Evolutionary conservation across 1,140 invertebrate species (phyloP), one percentile per base, ranked within the genome.

Genomic region (Calosoma granatense): DNA sequence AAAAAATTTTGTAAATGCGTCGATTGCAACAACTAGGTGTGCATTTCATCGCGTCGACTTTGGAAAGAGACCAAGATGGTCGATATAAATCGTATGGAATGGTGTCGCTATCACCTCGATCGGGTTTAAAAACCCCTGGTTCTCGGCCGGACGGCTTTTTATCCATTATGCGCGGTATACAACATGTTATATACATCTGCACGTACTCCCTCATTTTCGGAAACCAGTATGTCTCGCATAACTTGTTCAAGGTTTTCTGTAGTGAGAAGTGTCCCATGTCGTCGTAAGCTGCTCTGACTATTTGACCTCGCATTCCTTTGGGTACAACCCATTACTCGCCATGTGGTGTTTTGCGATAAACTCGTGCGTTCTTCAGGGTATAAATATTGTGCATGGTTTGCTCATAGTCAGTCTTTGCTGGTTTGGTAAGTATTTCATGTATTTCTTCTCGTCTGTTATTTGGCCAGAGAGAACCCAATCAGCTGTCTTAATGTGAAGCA

Each of bases 1-100:
- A 14, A 62, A 52, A 58, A 61, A 73, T 56, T 70, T 72, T 0
- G 65, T 70, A 54, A 65, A 75, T 0, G 67, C 66, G 20, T 74
- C 73, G 0, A 74, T 57, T 63, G 59, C 0, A 69, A 67, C 4
- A 74, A 52, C 6, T 70, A 53, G 59, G 65, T n/a, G 61, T 53
- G 59, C 67, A 47, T 64, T 68, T 2, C 63, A 62, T 11, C 65
- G 56, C 17, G 20, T 19, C 0, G 54, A 61, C 20, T 22, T 61
- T 1, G 36, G 56, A 21, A 61, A 54, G 1, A 65, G 65, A 2
- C 54, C 64, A 9, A 65, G 26, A 23, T 67, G 65, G 36, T 64
- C 64, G 2, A 60, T 14, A 39, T 64, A 61, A 11, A 65, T 20
- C 1, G 36, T 52, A 11, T 59, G 36, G 56, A 64, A 64, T 1